phyloP scores from a whole-genome alignment of 2,888 invertebrate species.

The Anthrax anthrax region DNA sequence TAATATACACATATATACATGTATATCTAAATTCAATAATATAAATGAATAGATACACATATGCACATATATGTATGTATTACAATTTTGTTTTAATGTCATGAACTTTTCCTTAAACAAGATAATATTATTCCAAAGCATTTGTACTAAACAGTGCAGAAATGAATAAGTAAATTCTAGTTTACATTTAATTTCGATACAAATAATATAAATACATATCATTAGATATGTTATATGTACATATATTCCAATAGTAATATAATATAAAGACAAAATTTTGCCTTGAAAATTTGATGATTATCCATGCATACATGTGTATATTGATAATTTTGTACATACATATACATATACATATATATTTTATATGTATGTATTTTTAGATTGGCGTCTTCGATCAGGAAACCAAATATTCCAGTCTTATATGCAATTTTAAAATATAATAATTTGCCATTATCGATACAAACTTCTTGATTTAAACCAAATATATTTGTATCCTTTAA shows the following conservation, averaged over 20 bases:
- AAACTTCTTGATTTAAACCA: too few species aligned
- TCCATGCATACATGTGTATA: too few species aligned
- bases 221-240: too few species aligned
- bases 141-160: background rate
- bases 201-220: too few species aligned
- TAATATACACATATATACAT: background rate
- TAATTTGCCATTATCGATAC: background rate
- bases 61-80: background rate
- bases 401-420: background rate
- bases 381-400: background rate
- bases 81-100: background rate
- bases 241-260: too few species aligned
- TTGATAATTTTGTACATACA: too few species aligned
- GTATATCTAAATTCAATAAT: background rate
- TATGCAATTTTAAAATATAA: background rate
- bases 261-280: too few species aligned
- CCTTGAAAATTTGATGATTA: too few species aligned
- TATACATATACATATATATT: too few species aligned
- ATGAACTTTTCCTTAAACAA: background rate
- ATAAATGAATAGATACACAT: background rate
- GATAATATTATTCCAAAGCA: constrained; percentile 1
- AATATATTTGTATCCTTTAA: too few species aligned
- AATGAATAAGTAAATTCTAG: background rate
- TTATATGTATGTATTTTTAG: too few species aligned
- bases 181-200: background rate